phyloP scores from a whole-genome alignment of 2,888 invertebrate genomes.

The Tromatobia lineatoria region DNA sequence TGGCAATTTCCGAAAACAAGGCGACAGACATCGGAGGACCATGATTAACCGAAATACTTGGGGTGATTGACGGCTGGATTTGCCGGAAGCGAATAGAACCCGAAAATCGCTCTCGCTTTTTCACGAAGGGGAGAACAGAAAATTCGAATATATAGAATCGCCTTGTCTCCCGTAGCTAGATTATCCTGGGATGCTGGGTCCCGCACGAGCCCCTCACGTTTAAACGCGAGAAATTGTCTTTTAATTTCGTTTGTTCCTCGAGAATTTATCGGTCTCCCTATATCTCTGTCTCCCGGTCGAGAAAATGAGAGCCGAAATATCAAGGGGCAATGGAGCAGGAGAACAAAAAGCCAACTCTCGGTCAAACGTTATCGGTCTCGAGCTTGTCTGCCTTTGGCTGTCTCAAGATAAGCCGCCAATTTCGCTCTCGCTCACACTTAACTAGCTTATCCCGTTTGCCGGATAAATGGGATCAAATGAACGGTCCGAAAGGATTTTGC shows the following conservation, averaged over 20 bases:
- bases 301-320: constrained; percentile 14
- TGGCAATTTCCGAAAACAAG: not conserved
- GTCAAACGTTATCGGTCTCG: constrained; percentile 4
- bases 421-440: not conserved
- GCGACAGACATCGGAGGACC: not conserved
- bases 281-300: not conserved
- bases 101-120: constrained; percentile 2
- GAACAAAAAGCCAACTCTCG: constrained; percentile 3
- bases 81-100: constrained; percentile 10
- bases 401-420: not conserved
- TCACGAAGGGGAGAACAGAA: not conserved
- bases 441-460: not conserved
- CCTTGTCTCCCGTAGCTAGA: not conserved
- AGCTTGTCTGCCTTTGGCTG: not conserved
- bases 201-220: not conserved
- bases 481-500: not conserved
- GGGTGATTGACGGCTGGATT: constrained; percentile 2
- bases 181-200: not conserved
- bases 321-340: not conserved
- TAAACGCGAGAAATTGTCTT: constrained; percentile 20
- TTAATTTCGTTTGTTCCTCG: constrained; percentile 3
- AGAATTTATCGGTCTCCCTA: constrained; percentile 10
- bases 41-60: not conserved
- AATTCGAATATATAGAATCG: constrained; percentile 10
- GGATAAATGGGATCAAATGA: not conserved